Base-by-base conservation (phyloP, 2,797 vertebrate species). In the Characodon lateralis region DNA sequence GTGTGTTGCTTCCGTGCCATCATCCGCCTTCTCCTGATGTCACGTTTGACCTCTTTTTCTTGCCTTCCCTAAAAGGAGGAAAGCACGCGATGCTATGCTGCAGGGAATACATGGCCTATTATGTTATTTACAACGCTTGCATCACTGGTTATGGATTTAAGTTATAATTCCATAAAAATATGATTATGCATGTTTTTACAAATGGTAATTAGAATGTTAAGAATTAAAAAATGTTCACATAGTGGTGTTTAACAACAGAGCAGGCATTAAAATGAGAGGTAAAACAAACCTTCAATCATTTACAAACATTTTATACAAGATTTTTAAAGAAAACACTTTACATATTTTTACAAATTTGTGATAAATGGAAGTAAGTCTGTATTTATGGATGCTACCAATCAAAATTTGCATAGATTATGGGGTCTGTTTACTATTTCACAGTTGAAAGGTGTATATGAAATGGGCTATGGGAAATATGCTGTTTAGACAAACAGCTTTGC, bases 41-140 rank as follows among this genome's bases (percentile, higher is more conserved):
- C 93, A 93, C 79, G 89, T 93, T 92, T 94, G 94, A 94, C 93
- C 94, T 95, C 90, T 87, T 94, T 94, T 83, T 88, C 84, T 82
- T 87, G 87, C 83, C 28, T 92, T 91, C 79, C 80, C 89, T 93
- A 93, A 93, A 92, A 91, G 91, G 87, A 90, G 80, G 84, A 70
- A 92, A 73, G 91, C 93, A 95, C 92, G 91, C 93, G 53, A 95
- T 88, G 50, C 82, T 78, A 77, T n/a, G 80, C 90, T 80, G 81
- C 80, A 71, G 87, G 77, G 78, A 74, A 68, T 77, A 83, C 10
- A 43, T 10, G 6, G 72, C 76, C 78, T 84, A 82, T 90, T 87
- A 81, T 84, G 80, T 86, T 83, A 89, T 92, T 79, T 46, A 92
- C 92, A 90, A 93, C 90, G 76, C 86, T 93, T 90, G 86, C 74